Base-by-base conservation (phyloP, 2,113 vertebrate genomes). In the Scomber colias region DNA sequence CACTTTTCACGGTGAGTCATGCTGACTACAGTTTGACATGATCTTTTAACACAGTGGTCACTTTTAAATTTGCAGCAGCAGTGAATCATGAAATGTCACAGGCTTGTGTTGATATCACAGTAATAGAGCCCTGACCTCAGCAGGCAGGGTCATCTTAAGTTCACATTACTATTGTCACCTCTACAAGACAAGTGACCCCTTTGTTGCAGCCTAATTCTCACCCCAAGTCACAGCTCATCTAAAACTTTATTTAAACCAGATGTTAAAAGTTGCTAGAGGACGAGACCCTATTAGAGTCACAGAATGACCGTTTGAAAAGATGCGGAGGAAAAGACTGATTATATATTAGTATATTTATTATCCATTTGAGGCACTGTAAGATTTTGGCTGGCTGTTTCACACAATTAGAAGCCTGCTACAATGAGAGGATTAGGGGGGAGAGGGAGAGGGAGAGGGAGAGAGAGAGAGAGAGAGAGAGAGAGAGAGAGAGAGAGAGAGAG, bases 181-280 rank as follows among this genome's bases (percentile, higher is more conserved):
- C 71, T 82, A 70, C 66, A 81, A 83, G 80, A 88, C 71, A 76
- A 84, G 64, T 79, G 81, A 90, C 79, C 78, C 77, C 73, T 63
- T 19, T 63, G 71, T 69, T 79, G 72, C 70, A 79, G 76, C 77
- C 54, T 1, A 87, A 83, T 89, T 88, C 75, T 91, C 87, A 84
- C 24, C 30, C 30, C 21, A 35, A 77, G 77, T 70, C 77, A 84
- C 88, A 87, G 84, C 77, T 90, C 87, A 82, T 88, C 88, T 82
- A 81, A 75, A 24, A 72, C 71, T 61, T 86, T 90, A 92, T 65
- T 48, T 51, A 76, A 91, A 62, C 80, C 92, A 93, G 88, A 92
- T 93, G 92, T 79, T 31, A 40, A 76, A 27, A 83, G 54, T 48
- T 3, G 79, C 74, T 57, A 4, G 30, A 76, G 61, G 66, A 86